Base-by-base conservation (phyloP, 1,140 invertebrate genomes). In the Papilio glaucus region DNA sequence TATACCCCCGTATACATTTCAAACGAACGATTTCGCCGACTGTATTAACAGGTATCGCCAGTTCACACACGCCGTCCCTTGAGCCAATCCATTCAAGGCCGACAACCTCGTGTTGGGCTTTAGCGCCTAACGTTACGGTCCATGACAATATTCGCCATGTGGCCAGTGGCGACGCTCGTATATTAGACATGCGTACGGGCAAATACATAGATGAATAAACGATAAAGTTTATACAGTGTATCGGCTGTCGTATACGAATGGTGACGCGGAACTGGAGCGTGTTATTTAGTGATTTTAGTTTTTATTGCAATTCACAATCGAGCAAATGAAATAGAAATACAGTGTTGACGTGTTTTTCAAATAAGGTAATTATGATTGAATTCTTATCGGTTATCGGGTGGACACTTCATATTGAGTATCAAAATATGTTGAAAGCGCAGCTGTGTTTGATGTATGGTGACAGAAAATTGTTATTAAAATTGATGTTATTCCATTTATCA, bases 111-210 rank as follows among this genome's bases (percentile, higher is more conserved):
- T 75, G 82, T 74, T 63, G 70, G 69, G 42, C 77, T 77, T 79
- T 78, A 24, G 69, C 73, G 73, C 15, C 15, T 75, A 79, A 67
- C 76, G 76, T 77, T 73, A 65, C 72, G 75, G 79, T 39, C 62
- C 37, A 80, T 86, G 85, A 85, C 86, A 88, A 87, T 87, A 87
- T 87, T 89, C 80, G 86, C 87, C 82, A 89, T 87, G 83, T 85
- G 81, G 72, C 72, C 79, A 78, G 70, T 70, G 70, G 71, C 65
- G 72, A 61, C 80, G 77, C 79, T 76, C 84, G 85, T 83, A 78
- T 77, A 69, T 38, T 61, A 60, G n/a, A n/a, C 3, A 53, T 37
- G 72, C 76, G 73, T 75, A 82, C 49, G 15, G 62, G 38, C 67
- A 60, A 67, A 72, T n/a, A n/a, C n/a, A n/a, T 72, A 75, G 74